A percentile compares a stretch with the other conserved stretches of the same genome.
Conservation (phyloP, 2,888 invertebrate species). For the Amphipyra berbera region DNA sequence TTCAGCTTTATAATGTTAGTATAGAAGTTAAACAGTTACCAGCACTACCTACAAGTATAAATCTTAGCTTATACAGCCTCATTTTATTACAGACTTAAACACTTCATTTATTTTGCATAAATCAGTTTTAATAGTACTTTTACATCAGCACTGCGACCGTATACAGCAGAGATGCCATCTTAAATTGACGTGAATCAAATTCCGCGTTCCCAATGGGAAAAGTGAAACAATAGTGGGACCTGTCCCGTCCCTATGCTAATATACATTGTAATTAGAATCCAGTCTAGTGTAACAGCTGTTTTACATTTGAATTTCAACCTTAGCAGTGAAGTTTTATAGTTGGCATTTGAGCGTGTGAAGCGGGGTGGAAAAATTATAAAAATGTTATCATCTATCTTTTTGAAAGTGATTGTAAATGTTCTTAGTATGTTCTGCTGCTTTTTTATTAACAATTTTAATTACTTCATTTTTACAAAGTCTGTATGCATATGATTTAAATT, state of each 20-base stretch:
- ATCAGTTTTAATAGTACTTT: constrained; percentile 46
- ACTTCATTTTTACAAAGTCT: constrained; percentile 7
- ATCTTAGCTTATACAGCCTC: neutral
- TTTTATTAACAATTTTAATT: constrained; percentile 32
- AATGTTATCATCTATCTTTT: constrained; percentile 34
- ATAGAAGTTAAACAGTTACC: too few relatives aligned
- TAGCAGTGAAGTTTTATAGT: constrained; percentile 10
- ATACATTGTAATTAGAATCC: constrained; percentile 51
- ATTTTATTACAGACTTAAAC: constrained; percentile 37
- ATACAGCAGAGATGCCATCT: constrained; percentile 51
- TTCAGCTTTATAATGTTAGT: too few relatives aligned
- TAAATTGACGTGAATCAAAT: constrained; percentile 54
- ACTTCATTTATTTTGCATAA: constrained; percentile 41
- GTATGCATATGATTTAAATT: neutral
- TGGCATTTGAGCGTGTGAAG: neutral
- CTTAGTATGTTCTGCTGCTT: constrained; percentile 18
- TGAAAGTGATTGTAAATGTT: constrained; percentile 33
- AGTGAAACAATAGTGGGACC: constrained; percentile 60
- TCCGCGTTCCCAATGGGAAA: constrained; percentile 58
- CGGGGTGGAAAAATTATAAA: constrained; percentile 17
- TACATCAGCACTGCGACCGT: constrained; percentile 14
- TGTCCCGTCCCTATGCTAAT: constrained; percentile 57
- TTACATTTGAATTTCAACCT: constrained; percentile 28
- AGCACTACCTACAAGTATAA: too few relatives aligned
- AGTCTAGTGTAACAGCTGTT: constrained; percentile 41